Evolutionary conservation across 2,113 vertebrate genomes (phyloP).

Genomic region (Fukomys damarensis): DNA sequence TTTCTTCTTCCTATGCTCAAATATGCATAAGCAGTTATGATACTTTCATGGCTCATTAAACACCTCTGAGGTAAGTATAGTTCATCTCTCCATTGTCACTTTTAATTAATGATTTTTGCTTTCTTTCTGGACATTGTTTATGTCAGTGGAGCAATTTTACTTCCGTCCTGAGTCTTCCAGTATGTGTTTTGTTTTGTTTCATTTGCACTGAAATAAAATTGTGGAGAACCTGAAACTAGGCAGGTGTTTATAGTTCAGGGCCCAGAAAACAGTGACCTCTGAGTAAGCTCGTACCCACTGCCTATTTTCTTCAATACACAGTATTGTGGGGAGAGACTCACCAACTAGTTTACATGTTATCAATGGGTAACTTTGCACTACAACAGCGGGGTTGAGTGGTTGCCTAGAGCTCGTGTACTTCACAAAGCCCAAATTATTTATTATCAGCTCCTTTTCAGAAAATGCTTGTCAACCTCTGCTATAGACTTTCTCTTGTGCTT

Average conservation of each 20-base stretch:
- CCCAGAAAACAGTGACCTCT: background rate
- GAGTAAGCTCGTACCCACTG: background rate
- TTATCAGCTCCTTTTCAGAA: background rate
- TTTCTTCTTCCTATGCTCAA: slow-evolving; percentile 12
- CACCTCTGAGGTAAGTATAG: background rate
- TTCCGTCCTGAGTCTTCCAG: too few species aligned
- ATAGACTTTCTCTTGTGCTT: background rate
- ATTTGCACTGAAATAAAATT: slow-evolving; percentile 1
- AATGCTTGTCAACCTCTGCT: background rate
- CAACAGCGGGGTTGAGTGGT: background rate
- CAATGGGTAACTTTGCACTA: background rate
- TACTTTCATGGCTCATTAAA: background rate
- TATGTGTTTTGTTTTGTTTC: too few species aligned
- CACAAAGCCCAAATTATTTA: background rate
- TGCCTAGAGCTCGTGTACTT: background rate
- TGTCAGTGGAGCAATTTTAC: background rate
- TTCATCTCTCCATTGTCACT: background rate
- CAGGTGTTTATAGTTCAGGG: background rate
- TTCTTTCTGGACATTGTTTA: background rate
- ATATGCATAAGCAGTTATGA: background rate
- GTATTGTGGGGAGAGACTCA: background rate
- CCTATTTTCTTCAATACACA: background rate
- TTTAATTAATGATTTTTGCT: background rate
- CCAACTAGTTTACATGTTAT: background rate
- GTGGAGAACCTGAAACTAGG: slow-evolving; percentile 24